Percentiles rank a stretch among this genome's conserved stretches.
Conservation (phyloP, 2,113 vertebrate species). For the Anoplopoma fimbria region DNA sequence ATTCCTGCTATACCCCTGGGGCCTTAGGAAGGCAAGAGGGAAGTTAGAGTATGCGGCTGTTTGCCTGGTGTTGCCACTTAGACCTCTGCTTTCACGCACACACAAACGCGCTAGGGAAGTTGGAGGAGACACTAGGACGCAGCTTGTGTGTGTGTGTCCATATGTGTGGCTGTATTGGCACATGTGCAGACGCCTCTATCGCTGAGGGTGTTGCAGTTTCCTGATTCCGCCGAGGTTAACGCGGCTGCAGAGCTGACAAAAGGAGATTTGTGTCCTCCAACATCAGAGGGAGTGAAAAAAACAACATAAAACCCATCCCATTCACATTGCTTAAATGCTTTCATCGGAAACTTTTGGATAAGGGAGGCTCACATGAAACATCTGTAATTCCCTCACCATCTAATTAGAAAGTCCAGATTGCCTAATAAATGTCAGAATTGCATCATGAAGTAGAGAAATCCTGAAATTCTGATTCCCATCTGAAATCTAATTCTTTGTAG, state of each 20-base stretch:
- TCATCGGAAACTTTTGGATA: conserved; percentile 60
- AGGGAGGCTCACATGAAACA: conserved; percentile 47
- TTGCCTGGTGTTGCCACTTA: conserved; percentile 75
- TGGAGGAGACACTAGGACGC: conserved; percentile 28
- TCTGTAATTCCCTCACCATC: conserved; percentile 59
- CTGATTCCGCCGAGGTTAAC: conserved; percentile 51
- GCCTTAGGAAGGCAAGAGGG: conserved; percentile 65
- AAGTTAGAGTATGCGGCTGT: conserved; percentile 70
- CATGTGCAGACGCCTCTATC: conserved; percentile 59
- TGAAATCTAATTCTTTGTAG: conserved; percentile 34
- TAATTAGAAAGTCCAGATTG: conserved; percentile 73
- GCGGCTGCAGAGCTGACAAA: conserved; percentile 61
- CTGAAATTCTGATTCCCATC: conserved; percentile 49
- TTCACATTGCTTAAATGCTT: conserved; percentile 61
- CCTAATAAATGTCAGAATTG: conserved; percentile 73
- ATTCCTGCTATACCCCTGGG: conserved; percentile 81
- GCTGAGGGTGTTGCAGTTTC: conserved; percentile 50
- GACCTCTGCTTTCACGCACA: conserved; percentile 39
- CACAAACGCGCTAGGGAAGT: conserved; percentile 39
- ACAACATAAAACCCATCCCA: conserved; percentile 60
- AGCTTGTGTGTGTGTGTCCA: conserved; percentile 24
- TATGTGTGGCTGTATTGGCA: conserved; percentile 45
- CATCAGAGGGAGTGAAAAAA: conserved; percentile 56
- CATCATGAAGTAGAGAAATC: conserved; percentile 62
- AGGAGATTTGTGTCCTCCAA: conserved; percentile 67